A percentile compares a stretch with the other conserved stretches of the same genome.
Conservation (phyloP, 1,140 invertebrate species). For the Spodoptera litura region DNA sequence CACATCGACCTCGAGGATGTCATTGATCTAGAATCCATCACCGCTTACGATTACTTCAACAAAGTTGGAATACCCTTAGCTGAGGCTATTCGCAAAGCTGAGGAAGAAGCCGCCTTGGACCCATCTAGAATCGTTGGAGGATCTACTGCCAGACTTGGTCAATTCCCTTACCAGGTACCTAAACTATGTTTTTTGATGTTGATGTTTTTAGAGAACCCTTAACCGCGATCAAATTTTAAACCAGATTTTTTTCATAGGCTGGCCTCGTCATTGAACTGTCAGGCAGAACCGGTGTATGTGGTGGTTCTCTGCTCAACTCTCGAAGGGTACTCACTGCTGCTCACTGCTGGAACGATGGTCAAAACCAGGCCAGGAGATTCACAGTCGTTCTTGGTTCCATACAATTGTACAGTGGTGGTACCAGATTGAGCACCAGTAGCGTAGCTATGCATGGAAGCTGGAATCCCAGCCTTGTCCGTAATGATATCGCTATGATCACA, state of each 20-base stretch:
- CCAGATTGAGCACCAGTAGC: conserved; percentile 46
- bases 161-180: conserved; percentile 46
- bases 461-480: conserved; percentile 44
- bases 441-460: conserved; percentile 57
- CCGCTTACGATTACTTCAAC: background rate
- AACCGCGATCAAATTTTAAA: no score
- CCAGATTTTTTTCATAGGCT: conserved; percentile 49
- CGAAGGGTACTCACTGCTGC: conserved; percentile 62
- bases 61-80: background rate
- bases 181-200: background rate
- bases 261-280: conserved; percentile 54
- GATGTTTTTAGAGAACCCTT: no score
- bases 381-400: conserved; percentile 60
- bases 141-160: background rate
- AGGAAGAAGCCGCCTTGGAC: background rate
- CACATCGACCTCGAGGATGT: conserved; percentile 19
- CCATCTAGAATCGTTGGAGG: conserved; percentile 10
- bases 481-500: conserved; percentile 63
- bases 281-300: conserved; percentile 55
- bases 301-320: conserved; percentile 55
- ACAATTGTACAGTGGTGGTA: conserved; percentile 57
- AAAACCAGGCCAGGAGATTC: conserved; percentile 54
- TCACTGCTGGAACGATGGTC: conserved; percentile 65
- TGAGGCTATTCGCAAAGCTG: background rate
- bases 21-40: conserved; percentile 15